These are phyloP conservation scores for Agonopterix heracliana DNA, from an alignment of 2,888 invertebrate genomes.

Conservation along the genomic window DNA sequence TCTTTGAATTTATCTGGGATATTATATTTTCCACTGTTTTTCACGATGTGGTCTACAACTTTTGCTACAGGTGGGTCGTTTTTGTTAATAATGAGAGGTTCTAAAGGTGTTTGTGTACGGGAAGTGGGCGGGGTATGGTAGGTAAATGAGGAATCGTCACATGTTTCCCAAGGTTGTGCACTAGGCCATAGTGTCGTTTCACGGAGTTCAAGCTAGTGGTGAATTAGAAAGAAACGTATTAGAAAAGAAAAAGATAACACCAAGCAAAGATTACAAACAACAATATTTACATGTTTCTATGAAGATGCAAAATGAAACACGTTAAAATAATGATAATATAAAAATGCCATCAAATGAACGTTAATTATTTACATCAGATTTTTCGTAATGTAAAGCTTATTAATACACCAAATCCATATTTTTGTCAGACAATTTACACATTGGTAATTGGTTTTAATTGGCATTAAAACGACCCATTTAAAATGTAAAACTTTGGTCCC, in stretches of 20 bases:
- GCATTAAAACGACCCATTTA: no score
- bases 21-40: slow-evolving; percentile 38
- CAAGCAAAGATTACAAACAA: slow-evolving; percentile 14
- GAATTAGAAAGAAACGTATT: slow-evolving; percentile 36
- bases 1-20: slow-evolving; percentile 46
- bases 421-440: no score
- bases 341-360: no score
- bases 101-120: slow-evolving; percentile 9
- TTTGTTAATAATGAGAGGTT: slow-evolving; percentile 2
- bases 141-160: slow-evolving; percentile 46
- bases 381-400: no score
- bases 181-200: slow-evolving; percentile 51
- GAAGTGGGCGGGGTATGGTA: slow-evolving; percentile 17
- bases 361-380: no score
- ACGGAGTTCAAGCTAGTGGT: slow-evolving; percentile 64
- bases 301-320: no score
- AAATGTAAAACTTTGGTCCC: no score
- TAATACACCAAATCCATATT: no score
- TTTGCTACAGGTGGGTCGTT: slow-evolving; percentile 37
- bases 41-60: slow-evolving; percentile 51
- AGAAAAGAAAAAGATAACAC: slow-evolving; percentile 23
- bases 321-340: no score
- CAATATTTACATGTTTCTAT: background rate
- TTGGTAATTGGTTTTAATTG: no score
- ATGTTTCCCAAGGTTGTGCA: slow-evolving; percentile 55